phyloP scores from a whole-genome alignment of 2,888 invertebrate genomes.

The Noctua comes region DNA sequence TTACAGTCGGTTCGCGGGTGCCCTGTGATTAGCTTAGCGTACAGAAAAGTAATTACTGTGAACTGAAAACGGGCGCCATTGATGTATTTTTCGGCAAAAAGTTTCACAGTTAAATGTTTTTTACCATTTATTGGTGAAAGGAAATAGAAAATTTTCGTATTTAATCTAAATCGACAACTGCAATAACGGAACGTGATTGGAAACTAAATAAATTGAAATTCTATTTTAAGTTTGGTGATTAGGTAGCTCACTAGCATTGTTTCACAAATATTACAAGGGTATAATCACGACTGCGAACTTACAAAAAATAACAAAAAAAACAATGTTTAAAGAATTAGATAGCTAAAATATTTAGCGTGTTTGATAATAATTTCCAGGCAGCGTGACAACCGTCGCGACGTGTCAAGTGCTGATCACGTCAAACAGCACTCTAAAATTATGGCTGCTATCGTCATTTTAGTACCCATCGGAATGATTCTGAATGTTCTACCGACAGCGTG shows the following conservation, averaged over 20 bases:
- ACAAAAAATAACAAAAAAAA: no score
- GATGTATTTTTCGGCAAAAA: conserved; percentile 47
- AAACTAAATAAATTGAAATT: conserved; percentile 1
- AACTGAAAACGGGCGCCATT: conserved; percentile 43
- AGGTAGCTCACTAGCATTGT: not conserved
- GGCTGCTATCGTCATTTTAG: conserved; percentile 10
- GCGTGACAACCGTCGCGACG: conserved; percentile 7
- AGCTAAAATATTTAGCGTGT: not conserved
- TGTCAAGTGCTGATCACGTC: conserved; percentile 24
- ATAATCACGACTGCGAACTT: not conserved
- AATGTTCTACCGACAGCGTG: conserved; percentile 45
- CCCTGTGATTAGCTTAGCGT: conserved; percentile 56
- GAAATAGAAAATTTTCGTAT: conserved; percentile 20
- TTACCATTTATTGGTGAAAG: conserved; percentile 28
- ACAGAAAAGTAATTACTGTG: conserved; percentile 59
- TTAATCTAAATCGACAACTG: conserved; percentile 3
- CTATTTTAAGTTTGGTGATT: not conserved
- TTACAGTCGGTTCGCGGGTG: conserved; percentile 29
- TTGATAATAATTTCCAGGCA: not conserved
- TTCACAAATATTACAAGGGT: not conserved
- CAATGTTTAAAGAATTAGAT: not conserved
- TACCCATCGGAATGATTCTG: conserved; percentile 22
- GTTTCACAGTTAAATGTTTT: conserved; percentile 47
- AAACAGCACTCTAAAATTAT: conserved; percentile 33
- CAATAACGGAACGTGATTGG: not conserved